Percentiles rank a stretch among this genome's conserved stretches.
phyloP scores from a whole-genome alignment of 2,113 vertebrate genomes.

The Zapornia atra region DNA sequence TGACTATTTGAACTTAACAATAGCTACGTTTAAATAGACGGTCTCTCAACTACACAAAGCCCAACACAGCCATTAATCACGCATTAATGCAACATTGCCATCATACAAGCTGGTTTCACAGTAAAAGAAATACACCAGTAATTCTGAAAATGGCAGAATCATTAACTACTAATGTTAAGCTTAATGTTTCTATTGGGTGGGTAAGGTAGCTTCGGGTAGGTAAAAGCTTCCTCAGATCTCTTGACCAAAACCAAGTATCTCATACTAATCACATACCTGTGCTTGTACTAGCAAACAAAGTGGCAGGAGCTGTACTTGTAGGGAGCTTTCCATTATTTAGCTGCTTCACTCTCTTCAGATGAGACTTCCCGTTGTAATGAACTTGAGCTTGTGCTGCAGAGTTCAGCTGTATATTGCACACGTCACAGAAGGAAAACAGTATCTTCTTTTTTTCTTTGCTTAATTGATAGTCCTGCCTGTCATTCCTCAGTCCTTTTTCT shows the following conservation, averaged over 20 bases:
- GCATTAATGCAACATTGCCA: background rate
- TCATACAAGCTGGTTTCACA: background rate
- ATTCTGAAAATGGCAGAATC: background rate
- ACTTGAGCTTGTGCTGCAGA: slow-evolving; percentile 91
- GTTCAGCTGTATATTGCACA: slow-evolving; percentile 95
- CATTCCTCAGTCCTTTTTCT: slow-evolving; percentile 78
- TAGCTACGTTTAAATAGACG: background rate
- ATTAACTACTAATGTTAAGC: background rate
- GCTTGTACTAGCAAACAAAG: slow-evolving; percentile 67
- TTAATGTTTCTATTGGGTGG: background rate
- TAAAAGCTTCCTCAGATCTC: background rate
- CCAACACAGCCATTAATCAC: background rate
- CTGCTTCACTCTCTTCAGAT: slow-evolving; percentile 91
- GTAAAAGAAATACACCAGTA: background rate
- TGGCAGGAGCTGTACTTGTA: slow-evolving; percentile 40
- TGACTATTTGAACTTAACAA: background rate
- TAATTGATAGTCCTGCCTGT: slow-evolving; percentile 72
- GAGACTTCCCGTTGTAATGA: slow-evolving; percentile 94
- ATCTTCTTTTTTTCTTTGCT: slow-evolving; percentile 87
- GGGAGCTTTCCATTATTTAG: slow-evolving; percentile 83
- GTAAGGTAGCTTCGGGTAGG: background rate
- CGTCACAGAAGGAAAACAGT: slow-evolving; percentile 90
- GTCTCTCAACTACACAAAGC: background rate
- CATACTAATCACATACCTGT: slow-evolving; percentile 74
- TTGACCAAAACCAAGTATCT: background rate